These are phyloP conservation scores for Drosophila subpulchrella DNA, from an alignment of 1,140 invertebrate species.

Conservation along the genomic window DNA sequence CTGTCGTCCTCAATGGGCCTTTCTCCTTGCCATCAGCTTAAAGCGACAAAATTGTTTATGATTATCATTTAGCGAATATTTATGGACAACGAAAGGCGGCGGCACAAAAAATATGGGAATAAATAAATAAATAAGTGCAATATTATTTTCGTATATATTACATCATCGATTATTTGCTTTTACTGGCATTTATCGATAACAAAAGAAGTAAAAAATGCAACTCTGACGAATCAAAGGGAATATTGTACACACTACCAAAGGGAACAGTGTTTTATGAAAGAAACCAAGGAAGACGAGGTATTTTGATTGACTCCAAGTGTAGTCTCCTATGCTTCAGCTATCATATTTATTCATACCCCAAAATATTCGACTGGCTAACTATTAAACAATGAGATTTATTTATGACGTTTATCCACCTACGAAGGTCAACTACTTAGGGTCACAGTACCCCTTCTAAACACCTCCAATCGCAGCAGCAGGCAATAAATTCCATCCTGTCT, in stretches of 20 bases:
- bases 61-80: slow-evolving; percentile 74
- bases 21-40: slow-evolving; percentile 39
- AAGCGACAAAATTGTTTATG: slow-evolving; percentile 71
- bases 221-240: slow-evolving; percentile 1
- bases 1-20: slow-evolving; percentile 8
- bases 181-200: slow-evolving; percentile 42
- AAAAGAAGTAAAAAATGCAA: slow-evolving; percentile 4
- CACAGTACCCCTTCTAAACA: not conserved
- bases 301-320: not conserved
- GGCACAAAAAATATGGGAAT: slow-evolving; percentile 30
- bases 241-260: not conserved
- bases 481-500: slow-evolving; percentile 34
- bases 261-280: not conserved
- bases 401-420: no score
- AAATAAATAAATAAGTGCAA: slow-evolving; percentile 55
- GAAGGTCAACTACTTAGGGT: not conserved
- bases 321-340: no score
- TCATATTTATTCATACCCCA: no score
- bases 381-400: no score
- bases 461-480: slow-evolving; percentile 22
- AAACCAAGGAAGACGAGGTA: not conserved
- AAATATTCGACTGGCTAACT: no score
- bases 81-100: slow-evolving; percentile 35
- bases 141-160: slow-evolving; percentile 45
- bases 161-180: slow-evolving; percentile 40